These are phyloP conservation scores for Patiria miniata DNA, from an alignment of 35 echinoderm and acorn worm genomes.

Conservation along the genomic window DNA sequence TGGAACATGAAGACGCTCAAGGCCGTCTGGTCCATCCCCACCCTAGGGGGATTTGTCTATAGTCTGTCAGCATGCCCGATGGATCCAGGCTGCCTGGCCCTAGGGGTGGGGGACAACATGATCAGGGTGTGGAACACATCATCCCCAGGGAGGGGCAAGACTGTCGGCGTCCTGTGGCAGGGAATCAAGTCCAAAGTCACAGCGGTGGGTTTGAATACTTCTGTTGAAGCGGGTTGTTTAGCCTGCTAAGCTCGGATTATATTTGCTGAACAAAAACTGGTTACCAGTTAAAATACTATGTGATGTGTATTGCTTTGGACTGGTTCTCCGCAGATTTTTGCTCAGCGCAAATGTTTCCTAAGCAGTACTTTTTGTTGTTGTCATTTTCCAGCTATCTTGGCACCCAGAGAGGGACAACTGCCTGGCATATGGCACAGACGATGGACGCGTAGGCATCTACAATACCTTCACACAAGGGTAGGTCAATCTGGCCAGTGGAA, in stretches of 20 bases:
- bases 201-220: slow-evolving; percentile 62
- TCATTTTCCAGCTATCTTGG: slow-evolving; percentile 66
- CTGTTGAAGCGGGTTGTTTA: neutral
- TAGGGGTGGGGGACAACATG: slow-evolving; percentile 96
- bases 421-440: slow-evolving; percentile 91
- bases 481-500: slow-evolving; percentile 4
- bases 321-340: neutral
- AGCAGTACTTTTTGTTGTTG: neutral
- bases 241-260: neutral
- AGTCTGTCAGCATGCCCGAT: slow-evolving; percentile 59
- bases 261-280: neutral
- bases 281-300: too few species aligned
- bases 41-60: slow-evolving; percentile 95
- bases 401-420: slow-evolving; percentile 83
- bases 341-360: too few species aligned
- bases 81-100: slow-evolving; percentile 76
- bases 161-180: slow-evolving; percentile 80
- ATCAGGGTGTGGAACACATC: slow-evolving; percentile 92
- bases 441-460: slow-evolving; percentile 90
- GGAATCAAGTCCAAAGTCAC: slow-evolving; percentile 95
- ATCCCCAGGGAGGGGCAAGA: slow-evolving; percentile 37
- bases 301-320: too few species aligned
- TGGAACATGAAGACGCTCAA: slow-evolving; percentile 57
- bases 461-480: slow-evolving; percentile 56
- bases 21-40: slow-evolving; percentile 62